These are phyloP conservation scores for Eupithecia subfuscata DNA, from an alignment of 2,888 invertebrate genomes.

Conservation along the genomic window DNA sequence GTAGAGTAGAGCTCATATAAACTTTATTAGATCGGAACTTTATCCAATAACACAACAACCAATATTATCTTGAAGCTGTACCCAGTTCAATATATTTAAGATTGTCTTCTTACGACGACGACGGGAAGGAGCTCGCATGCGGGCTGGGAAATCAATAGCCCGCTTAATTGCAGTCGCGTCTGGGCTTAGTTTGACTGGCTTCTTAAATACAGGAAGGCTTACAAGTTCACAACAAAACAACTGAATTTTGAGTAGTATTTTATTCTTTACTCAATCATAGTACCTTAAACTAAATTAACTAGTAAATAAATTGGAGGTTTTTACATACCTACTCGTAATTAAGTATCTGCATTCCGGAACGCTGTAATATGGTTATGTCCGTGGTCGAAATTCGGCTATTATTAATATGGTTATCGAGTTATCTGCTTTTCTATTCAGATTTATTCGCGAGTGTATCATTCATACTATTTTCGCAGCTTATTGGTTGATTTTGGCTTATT, in stretches of 20 bases:
- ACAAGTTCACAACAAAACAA: constrained; percentile 32
- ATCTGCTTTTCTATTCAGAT: background rate
- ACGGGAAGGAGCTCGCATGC: constrained; percentile 32
- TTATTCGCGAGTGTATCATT: no score
- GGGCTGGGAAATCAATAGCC: constrained; percentile 39
- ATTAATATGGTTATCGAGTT: background rate
- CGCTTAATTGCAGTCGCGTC: constrained; percentile 44
- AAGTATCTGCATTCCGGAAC: no score
- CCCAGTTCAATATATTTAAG: background rate
- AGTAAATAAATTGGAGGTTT: no score
- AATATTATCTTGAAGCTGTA: background rate
- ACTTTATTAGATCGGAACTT: background rate
- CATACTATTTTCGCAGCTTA: no score
- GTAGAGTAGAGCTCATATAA: background rate
- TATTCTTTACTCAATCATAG: background rate
- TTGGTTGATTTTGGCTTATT: no score
- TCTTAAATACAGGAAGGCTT: constrained; percentile 41
- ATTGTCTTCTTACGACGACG: constrained; percentile 27
- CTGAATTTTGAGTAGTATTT: constrained; percentile 7
- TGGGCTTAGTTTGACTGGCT: constrained; percentile 46
- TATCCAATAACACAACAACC: background rate
- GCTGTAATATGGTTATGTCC: no score
- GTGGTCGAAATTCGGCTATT: background rate
- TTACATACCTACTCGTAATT: no score
- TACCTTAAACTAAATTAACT: no score